Evolutionary conservation across 2,113 vertebrate species (phyloP).

Genomic region (Gadus macrocephalus): DNA sequence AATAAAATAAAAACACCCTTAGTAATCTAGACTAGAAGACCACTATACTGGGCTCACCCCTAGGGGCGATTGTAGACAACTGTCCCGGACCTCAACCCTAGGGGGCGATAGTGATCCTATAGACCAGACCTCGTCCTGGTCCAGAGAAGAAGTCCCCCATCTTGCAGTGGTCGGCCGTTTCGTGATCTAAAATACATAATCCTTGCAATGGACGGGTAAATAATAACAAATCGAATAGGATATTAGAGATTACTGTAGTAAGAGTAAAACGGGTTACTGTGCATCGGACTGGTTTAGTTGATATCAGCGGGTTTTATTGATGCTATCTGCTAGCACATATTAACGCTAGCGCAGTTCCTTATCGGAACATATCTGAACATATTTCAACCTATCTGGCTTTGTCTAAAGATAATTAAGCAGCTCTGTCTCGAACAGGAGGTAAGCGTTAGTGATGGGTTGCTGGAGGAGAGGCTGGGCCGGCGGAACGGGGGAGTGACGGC

Average conservation of each 20-base stretch:
- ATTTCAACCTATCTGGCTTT: too few species aligned
- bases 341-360: background rate
- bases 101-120: background rate
- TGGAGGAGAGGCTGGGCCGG: too few species aligned
- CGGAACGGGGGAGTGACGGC: too few species aligned
- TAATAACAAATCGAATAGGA: too few species aligned
- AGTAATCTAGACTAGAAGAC: background rate
- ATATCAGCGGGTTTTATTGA: background rate
- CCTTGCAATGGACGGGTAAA: slow-evolving; percentile 68
- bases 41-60: too few species aligned
- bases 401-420: too few species aligned
- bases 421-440: too few species aligned
- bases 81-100: background rate
- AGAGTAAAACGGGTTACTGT: too few species aligned
- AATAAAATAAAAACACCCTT: too few species aligned
- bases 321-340: background rate
- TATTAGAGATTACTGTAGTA: too few species aligned
- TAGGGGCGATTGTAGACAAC: background rate
- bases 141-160: slow-evolving; percentile 43
- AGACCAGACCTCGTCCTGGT: background rate
- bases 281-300: background rate
- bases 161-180: slow-evolving; percentile 38
- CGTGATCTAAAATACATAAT: slow-evolving; percentile 43
- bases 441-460: too few species aligned
- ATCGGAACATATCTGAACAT: too few species aligned